Evolutionary conservation across 1,140 invertebrate species (phyloP).

Genomic region (Sarcophaga peregrina): DNA sequence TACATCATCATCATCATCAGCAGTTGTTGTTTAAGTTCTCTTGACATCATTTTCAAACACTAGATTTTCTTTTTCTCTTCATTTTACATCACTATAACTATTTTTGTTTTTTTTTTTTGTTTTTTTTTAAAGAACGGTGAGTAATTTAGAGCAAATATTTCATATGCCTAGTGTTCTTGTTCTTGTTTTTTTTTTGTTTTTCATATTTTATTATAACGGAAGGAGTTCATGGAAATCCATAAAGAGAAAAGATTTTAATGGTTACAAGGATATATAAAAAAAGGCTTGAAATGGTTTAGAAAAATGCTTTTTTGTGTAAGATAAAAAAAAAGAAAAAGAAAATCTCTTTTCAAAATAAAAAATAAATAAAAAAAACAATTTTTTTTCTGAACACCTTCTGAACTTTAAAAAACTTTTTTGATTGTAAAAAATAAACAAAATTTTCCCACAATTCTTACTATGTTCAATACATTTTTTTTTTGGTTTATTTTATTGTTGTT

Average conservation of each 20-base stretch:
- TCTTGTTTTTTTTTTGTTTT: too few species aligned
- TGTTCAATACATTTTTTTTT: background rate
- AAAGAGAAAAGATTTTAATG: background rate
- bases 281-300: background rate
- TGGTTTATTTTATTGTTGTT: background rate
- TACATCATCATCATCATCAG: too few species aligned
- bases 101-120: too few species aligned
- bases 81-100: too few species aligned
- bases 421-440: background rate
- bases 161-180: background rate
- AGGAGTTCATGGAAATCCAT: background rate
- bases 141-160: background rate
- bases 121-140: background rate
- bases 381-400: background rate
- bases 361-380: background rate
- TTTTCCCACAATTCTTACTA: slow-evolving; percentile 21
- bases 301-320: too few species aligned
- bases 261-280: background rate
- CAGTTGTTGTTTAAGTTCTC: too few species aligned
- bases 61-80: too few species aligned
- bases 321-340: too few species aligned
- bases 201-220: background rate
- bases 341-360: too few species aligned
- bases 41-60: too few species aligned
- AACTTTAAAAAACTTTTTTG: background rate